phyloP scores from a whole-genome alignment of 2,888 invertebrate species.

The Folsomia candida region DNA sequence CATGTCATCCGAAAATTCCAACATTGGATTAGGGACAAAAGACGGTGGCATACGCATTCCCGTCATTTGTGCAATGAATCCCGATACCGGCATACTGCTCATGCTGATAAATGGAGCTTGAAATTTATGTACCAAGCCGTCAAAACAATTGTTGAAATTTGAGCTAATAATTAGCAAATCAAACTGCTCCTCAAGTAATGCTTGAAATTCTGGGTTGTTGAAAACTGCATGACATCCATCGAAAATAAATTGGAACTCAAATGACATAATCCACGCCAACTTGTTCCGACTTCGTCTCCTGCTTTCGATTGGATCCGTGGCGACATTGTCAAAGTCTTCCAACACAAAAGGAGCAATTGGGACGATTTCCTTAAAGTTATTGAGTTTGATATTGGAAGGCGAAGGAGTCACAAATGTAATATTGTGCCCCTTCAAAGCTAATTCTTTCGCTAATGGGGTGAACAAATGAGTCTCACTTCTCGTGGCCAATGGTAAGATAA shows the following conservation, averaged over 20 bases:
- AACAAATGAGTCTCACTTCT: conserved; percentile 38
- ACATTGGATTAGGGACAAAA: background rate
- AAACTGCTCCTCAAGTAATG: too few species aligned
- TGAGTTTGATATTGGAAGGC: conserved; percentile 50
- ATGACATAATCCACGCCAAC: too few species aligned
- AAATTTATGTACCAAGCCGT: too few species aligned
- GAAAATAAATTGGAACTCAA: too few species aligned
- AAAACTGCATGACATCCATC: too few species aligned
- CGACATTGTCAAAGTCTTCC: background rate
- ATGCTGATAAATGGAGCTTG: too few species aligned
- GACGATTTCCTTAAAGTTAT: background rate
- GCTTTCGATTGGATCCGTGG: conserved; percentile 25
- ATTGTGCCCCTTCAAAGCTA: conserved; percentile 59
- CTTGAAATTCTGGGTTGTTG: too few species aligned
- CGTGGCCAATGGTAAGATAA: conserved; percentile 41
- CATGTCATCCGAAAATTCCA: background rate
- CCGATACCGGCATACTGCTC: too few species aligned
- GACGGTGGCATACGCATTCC: background rate
- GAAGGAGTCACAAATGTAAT: conserved; percentile 58
- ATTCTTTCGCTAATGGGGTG: conserved; percentile 56
- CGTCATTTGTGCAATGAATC: background rate
- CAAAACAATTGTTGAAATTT: too few species aligned
- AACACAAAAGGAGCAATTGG: background rate
- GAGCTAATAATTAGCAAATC: too few species aligned
- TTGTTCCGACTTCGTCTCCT: too few species aligned